Evolutionary conservation across 2,113 vertebrate genomes (phyloP), one percentile per base, ranked within the genome.

Genomic region (Neotragus moschatus): DNA sequence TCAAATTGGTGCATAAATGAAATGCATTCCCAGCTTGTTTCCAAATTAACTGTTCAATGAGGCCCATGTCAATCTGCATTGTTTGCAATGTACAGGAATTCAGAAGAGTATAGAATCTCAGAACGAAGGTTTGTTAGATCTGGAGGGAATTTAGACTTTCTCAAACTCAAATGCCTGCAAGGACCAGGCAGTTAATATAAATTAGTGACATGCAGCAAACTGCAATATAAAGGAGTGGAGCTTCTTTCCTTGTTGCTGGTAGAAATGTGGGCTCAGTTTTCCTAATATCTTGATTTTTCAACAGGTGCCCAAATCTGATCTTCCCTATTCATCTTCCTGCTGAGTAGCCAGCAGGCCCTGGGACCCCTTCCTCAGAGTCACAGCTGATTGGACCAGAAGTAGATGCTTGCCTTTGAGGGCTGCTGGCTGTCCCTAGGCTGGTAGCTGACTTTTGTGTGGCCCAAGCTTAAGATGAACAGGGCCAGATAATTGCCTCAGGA

Each of bases 1-100:
- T 94, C 53, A 96, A 96, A 96, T 97, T 7, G 13, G 61, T 85
- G 56, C n/a, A 94, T 95, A 95, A 96, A 97, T 88, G 49, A 96
- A 97, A 92, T 95, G 55, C 23, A 91, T 94, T 97, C 30, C 36
- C 45, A 90, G 43, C 84, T 92, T 96, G 58, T 97, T 98, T 97
- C 97, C 87, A 97, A 93, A 96, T 97, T 96, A 91, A 85, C 84
- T 96, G 45, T 96, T 97, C 85, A 94, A 6, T 43, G 55, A 94
- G 43, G 58, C 25, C 84, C 61, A 90, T 94, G 87, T 56, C 61
- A 96, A 61, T 94, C 51, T 28, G 80, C 45, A 90, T 51, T 80
- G 39, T 93, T 97, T 96, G 94, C 47, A 75, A 45, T 82, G 49
- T 95, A 97, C 94, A 88, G 63, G 75, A 95, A 95, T 88, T 53